Percentiles rank a stretch among this genome's conserved stretches.
Evolutionary conservation across 2,797 vertebrate species (phyloP).

Genomic region (Spea hammondii): DNA sequence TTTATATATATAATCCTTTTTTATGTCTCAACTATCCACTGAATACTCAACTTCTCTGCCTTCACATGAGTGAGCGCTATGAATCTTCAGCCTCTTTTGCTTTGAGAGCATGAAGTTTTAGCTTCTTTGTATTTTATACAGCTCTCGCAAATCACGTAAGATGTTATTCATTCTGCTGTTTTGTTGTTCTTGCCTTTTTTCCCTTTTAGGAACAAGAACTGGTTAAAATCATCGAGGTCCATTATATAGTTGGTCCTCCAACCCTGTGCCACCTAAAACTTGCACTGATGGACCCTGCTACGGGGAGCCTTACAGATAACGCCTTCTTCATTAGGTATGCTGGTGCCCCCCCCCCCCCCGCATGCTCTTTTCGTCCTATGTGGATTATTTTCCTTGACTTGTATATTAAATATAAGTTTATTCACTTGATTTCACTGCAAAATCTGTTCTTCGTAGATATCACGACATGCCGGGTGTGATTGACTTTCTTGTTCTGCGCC

Average conservation of each 20-base stretch:
- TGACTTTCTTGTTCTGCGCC: conserved; percentile 92
- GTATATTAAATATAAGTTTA: background rate
- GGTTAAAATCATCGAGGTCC: conserved; percentile 95
- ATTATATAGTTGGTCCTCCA: conserved; percentile 92
- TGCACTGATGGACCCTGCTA: conserved; percentile 88
- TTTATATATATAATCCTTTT: no score
- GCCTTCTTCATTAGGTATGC: conserved; percentile 91
- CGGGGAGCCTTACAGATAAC: conserved; percentile 84
- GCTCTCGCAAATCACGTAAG: no score
- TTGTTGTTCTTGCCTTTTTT: conserved; percentile 20
- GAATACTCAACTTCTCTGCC: no score
- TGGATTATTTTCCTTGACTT: conserved; percentile 3
- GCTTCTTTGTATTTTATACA: no score
- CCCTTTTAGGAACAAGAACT: conserved; percentile 90
- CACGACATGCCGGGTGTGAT: conserved; percentile 99
- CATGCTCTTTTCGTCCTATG: background rate
- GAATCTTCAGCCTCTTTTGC: no score
- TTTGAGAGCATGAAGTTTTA: no score
- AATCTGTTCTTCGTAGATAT: conserved; percentile 71
- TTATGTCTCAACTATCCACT: no score
- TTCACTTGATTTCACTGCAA: background rate
- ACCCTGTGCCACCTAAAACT: conserved; percentile 94
- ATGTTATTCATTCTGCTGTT: no score
- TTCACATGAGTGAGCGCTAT: no score
- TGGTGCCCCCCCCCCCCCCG: background rate